Conservation (phyloP, 1,140 invertebrate genomes). For the Drosophila aff. region DNA sequence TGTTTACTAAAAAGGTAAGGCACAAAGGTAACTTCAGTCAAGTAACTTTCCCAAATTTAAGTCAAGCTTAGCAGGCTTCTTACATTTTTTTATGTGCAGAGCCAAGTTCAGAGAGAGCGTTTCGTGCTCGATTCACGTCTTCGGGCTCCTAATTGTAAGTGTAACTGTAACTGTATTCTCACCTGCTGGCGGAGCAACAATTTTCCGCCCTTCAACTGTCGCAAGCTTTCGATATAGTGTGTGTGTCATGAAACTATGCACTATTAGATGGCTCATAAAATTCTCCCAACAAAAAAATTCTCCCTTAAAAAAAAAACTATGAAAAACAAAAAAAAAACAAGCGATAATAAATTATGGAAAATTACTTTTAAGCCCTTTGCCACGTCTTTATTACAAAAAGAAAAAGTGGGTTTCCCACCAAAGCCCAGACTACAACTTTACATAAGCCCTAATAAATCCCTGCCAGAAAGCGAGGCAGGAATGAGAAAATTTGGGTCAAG, state of each 20-base stretch:
- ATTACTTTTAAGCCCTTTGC: slow-evolving; percentile 31
- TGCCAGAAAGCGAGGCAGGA: slow-evolving; percentile 24
- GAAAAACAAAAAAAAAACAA: not conserved
- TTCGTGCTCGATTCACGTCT: slow-evolving; percentile 23
- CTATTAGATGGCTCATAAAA: slow-evolving; percentile 41
- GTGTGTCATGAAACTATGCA: slow-evolving; percentile 36
- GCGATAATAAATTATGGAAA: slow-evolving; percentile 39
- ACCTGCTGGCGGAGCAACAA: slow-evolving; percentile 69
- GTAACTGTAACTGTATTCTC: slow-evolving; percentile 31
- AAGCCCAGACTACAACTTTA: not conserved
- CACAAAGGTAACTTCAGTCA: not conserved
- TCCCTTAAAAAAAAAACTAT: slow-evolving; percentile 7
- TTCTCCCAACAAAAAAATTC: slow-evolving; percentile 24
- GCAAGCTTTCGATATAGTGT: slow-evolving; percentile 7
- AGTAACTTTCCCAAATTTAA: not conserved
- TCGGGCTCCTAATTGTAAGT: slow-evolving; percentile 34
- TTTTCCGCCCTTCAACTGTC: slow-evolving; percentile 49
- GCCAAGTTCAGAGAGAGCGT: slow-evolving; percentile 10
- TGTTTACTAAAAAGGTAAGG: not conserved
- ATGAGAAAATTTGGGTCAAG: slow-evolving; percentile 69
- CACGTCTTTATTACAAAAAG: slow-evolving; percentile 5
- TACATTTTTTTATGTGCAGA: slow-evolving; percentile 1
- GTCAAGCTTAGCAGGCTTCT: not conserved
- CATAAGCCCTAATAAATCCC: slow-evolving; percentile 38
- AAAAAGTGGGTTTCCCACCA: slow-evolving; percentile 3